phyloP scores from a whole-genome alignment of 1,140 invertebrate genomes.

The Theocolax elegans region DNA sequence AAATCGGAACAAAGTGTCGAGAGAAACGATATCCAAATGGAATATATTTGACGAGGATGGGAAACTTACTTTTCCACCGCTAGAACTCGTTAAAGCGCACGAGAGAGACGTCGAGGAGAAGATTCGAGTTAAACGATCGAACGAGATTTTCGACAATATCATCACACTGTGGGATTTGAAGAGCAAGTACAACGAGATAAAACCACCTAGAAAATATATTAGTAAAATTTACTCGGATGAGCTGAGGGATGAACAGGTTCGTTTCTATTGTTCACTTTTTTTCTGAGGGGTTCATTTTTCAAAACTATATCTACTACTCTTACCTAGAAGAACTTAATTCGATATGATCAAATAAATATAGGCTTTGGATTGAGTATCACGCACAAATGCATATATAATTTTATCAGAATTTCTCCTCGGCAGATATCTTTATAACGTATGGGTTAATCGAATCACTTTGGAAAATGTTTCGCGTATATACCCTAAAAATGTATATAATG shows the following conservation, averaged over 20 bases:
- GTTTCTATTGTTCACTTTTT: not conserved
- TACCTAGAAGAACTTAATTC: no score
- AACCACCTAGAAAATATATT: no score
- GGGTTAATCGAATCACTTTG: no score
- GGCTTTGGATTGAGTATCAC: no score
- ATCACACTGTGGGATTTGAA: slow-evolving; percentile 50
- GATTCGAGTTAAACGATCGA: slow-evolving; percentile 8
- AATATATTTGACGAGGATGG: slow-evolving; percentile 58
- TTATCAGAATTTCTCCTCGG: no score
- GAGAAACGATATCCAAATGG: not conserved
- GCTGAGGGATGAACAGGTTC: not conserved
- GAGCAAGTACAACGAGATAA: slow-evolving; percentile 52
- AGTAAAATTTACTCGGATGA: no score
- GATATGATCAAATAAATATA: no score
- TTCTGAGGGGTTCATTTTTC: not conserved
- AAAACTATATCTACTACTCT: no score
- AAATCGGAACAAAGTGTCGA: not conserved
- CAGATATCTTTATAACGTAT: no score
- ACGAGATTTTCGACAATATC: slow-evolving; percentile 45
- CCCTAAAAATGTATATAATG: no score
- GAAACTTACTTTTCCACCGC: slow-evolving; percentile 64
- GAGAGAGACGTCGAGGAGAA: slow-evolving; percentile 29
- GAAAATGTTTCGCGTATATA: no score
- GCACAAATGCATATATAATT: no score
- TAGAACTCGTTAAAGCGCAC: slow-evolving; percentile 52